Evolutionary conservation across 1,140 invertebrate species (phyloP), one percentile per base, ranked within the genome.

Genomic region (Drosophila ogumai): DNA sequence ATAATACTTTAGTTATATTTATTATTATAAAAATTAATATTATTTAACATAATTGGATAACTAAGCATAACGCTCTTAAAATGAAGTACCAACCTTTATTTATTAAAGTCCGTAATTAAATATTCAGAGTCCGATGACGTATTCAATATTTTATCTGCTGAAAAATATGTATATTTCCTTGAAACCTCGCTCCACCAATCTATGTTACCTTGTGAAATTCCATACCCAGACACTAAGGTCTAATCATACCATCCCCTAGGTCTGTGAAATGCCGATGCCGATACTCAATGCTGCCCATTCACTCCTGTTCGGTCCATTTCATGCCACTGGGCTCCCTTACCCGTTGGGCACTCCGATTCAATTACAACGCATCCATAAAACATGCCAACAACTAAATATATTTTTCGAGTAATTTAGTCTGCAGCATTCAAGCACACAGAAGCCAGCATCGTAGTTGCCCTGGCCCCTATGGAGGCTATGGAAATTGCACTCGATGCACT

Each of bases 401-500:
- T 69, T 65, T 60, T 76, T 63, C 69, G 40, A 52, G 56, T 64
- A 55, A 73, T 74, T 73, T 72, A 59, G 46, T 72, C 54, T 22
- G 46, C 36, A 38, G n/a, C 47, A 49, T 15, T 28, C 19, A 46
- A 46, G 32, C 8, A 6, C 61, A 46, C 25, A 65, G 25, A 36
- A 25, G 40, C 36, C 15, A 44, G 22, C 38, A 43, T 64, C 31
- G 50, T 47, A 13, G 61, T 22, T 64, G 9, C 15, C 28, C 31
- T 71, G 64, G 79, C 80, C 84, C 82, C 64, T 47, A 84, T 87
- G 61, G 49, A 68, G 58, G 49, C 64, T 52, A 84, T 87, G 61
- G 49, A 71, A 63, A 56, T 34, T 67, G 44, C 80, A 79, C 63
- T 76, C 75, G 61, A 79, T 82, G 60, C 79, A 87, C 59, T 69